These are phyloP conservation scores for Hemithea aestivaria DNA, from an alignment of 2,888 invertebrate species.

Conservation along the genomic window DNA sequence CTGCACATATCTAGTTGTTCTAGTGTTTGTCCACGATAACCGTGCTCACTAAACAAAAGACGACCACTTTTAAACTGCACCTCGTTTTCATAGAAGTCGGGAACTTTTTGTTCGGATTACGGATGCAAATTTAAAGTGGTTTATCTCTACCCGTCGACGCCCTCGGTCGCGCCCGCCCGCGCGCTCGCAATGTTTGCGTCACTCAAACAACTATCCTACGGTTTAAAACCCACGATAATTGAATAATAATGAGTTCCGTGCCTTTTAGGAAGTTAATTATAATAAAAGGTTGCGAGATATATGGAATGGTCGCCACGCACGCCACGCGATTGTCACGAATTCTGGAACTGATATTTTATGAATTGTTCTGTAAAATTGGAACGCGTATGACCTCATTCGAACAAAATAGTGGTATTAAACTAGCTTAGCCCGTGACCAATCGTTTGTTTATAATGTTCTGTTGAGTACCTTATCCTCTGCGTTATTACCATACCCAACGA, in stretches of 20 bases:
- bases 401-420: too few species aligned
- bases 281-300: constrained; percentile 14
- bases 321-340: constrained; percentile 12
- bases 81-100: too few species aligned
- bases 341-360: not conserved
- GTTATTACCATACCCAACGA: too few species aligned
- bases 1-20: constrained; percentile 36
- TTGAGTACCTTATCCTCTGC: too few species aligned
- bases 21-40: constrained; percentile 66
- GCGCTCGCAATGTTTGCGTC: constrained; percentile 58
- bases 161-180: constrained; percentile 64
- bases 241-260: constrained; percentile 20
- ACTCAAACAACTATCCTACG: constrained; percentile 53
- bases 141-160: constrained; percentile 45
- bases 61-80: too few species aligned
- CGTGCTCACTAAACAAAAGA: constrained; percentile 54
- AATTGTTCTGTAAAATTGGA: too few species aligned
- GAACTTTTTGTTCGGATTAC: too few species aligned
- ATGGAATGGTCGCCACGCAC: constrained; percentile 6
- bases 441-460: too few species aligned
- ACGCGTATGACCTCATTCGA: too few species aligned
- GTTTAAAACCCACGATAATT: constrained; percentile 35
- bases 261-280: constrained; percentile 19
- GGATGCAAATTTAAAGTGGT: too few species aligned
- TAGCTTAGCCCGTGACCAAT: too few species aligned